Evolutionary conservation across 2,113 vertebrate genomes (phyloP), one percentile per base, ranked within the genome.

Genomic region (Cebus imitator): DNA sequence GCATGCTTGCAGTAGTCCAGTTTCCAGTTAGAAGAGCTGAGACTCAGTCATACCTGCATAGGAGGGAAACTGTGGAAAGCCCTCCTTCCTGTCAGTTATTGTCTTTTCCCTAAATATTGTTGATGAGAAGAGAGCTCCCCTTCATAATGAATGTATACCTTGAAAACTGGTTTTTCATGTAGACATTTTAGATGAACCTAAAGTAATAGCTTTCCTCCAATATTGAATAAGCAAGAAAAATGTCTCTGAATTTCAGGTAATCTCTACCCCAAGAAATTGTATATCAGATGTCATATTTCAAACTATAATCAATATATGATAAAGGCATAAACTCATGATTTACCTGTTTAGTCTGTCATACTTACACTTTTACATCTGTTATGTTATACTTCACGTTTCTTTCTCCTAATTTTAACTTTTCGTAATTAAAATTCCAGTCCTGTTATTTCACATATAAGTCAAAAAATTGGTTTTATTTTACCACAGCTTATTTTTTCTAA

Each of bases 281-380:
- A 11, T 78, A 90, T 92, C 68, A 87, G 10, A 16, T 81, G 40
- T 89, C 95, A 92, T 89, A 73, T 96, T 95, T 55, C 57, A 94
- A 45, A 84, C 50, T 85, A 21, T 82, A 45, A 50, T 80, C 37
- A 27, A 0, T 90, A 3, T 96, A 43, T 2, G 52, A 32, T 96
- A 73, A 95, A 90, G 30, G n/a, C 70, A 78, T 2, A 87, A 79
- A 37, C 21, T 93, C 16, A 79, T 78, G 79, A 61, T 83, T 86
- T 87, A 9, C 87, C 8, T 82, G 8, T 84, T 68, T 88, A 96
- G 43, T 72, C 12, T 91, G 0, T 94, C 3, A 50, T 32, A 84
- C 27, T 21, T 91, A 52, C 1, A 30, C 43, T 85, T 87, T 88
- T 48, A 35, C 80, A 82, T 92, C 14, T 86, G 0, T 76, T 92